Evolutionary conservation across 2,888 invertebrate species (phyloP).

Genomic region (Mesochorus sp.): DNA sequence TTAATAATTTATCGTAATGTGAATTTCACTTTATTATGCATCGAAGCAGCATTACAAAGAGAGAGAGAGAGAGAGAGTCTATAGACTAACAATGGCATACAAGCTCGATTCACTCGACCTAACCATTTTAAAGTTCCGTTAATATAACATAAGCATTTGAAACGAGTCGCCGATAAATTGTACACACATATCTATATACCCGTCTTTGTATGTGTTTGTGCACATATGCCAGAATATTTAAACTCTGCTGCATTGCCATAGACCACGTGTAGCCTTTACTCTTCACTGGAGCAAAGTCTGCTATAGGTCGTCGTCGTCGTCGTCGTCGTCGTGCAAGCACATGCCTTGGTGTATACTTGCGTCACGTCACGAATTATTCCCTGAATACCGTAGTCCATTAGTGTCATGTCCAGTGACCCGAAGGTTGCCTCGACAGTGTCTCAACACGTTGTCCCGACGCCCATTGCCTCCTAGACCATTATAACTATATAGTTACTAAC

Average conservation of each 20-base stretch:
- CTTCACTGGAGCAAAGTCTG: conserved; percentile 28
- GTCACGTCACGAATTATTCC: conserved; percentile 66
- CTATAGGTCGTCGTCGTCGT: conserved; percentile 58
- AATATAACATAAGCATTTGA: conserved; percentile 41
- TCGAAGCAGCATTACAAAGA: not conserved
- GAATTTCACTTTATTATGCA: no score
- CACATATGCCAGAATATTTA: not conserved
- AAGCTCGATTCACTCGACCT: conserved; percentile 2
- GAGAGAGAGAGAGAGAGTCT: not conserved
- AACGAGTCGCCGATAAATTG: conserved; percentile 25
- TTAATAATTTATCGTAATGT: no score
- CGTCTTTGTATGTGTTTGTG: no score
- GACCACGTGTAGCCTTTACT: conserved; percentile 5
- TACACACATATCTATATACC: not conserved
- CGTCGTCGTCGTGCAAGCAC: conserved; percentile 37
- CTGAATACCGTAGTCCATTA: conserved; percentile 66
- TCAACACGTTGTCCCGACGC: conserved; percentile 57
- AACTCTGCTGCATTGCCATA: not conserved
- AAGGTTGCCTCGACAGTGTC: conserved; percentile 58
- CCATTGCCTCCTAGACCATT: conserved; percentile 26
- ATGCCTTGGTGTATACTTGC: conserved; percentile 48
- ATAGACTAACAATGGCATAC: no score
- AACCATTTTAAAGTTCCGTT: conserved; percentile 44
- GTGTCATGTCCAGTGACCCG: conserved; percentile 66
- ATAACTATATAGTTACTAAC: conserved; percentile 19